These are phyloP conservation scores for Muraenolepis orangiensis DNA, from an alignment of 2,797 vertebrate genomes.

Conservation along the genomic window DNA sequence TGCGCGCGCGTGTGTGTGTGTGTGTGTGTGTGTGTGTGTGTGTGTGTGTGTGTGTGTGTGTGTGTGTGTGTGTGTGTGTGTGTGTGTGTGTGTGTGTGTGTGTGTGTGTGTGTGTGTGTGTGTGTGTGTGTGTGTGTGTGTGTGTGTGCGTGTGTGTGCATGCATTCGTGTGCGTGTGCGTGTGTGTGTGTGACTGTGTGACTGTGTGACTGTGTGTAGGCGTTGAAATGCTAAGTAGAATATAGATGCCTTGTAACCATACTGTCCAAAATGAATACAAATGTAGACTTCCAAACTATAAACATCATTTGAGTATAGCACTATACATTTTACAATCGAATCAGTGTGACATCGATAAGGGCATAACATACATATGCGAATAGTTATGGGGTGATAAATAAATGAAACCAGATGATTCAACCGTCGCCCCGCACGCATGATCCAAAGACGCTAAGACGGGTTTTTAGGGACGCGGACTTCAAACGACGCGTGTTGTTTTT, in stretches of 20 bases:
- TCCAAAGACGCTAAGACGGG: slow-evolving; percentile 45
- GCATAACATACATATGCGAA: slow-evolving; percentile 33
- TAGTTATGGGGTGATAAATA: slow-evolving; percentile 43
- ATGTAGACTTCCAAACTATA: neutral
- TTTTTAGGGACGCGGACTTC: slow-evolving; percentile 36
- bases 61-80: slow-evolving; percentile 1
- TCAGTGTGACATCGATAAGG: neutral
- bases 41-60: slow-evolving; percentile 57
- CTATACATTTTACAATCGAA: neutral
- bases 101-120: slow-evolving; percentile 77
- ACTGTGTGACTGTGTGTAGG: slow-evolving; percentile 72
- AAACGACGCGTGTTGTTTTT: neutral
- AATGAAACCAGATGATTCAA: slow-evolving; percentile 52
- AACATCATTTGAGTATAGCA: neutral
- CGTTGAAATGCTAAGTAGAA: slow-evolving; percentile 81
- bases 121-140: slow-evolving; percentile 34
- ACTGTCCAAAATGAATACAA: neutral
- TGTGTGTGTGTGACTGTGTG: slow-evolving; percentile 9
- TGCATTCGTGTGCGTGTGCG: slow-evolving; percentile 56
- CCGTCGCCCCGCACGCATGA: slow-evolving; percentile 50
- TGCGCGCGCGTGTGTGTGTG: slow-evolving; percentile 31
- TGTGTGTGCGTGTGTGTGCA: slow-evolving; percentile 30
- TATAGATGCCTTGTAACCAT: slow-evolving; percentile 22
- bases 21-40: slow-evolving; percentile 32
- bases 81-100: slow-evolving; percentile 28